These are phyloP conservation scores for Crossocerus cetratus DNA, from an alignment of 2,888 invertebrate genomes.

Conservation along the genomic window DNA sequence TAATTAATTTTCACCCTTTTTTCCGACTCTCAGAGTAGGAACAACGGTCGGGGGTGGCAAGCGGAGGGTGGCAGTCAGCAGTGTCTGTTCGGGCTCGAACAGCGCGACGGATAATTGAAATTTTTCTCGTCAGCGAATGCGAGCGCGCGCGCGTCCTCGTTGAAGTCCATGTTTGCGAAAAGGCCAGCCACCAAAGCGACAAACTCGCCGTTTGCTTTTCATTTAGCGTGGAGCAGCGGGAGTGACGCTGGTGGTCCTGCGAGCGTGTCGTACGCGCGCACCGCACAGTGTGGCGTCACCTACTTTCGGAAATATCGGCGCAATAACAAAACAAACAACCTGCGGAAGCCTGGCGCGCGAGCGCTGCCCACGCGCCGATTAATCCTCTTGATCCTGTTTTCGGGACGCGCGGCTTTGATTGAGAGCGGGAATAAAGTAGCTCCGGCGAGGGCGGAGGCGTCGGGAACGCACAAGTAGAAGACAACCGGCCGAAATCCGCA, in stretches of 20 bases:
- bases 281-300: background rate
- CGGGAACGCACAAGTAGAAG: background rate
- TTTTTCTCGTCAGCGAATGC: slow-evolving; percentile 55
- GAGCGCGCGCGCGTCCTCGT: slow-evolving; percentile 21
- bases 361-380: background rate
- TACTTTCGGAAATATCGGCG: background rate
- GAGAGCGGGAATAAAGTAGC: background rate
- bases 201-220: slow-evolving; percentile 67
- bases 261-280: background rate
- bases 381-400: background rate
- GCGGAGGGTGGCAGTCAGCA: no score
- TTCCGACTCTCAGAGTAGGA: slow-evolving; percentile 10
- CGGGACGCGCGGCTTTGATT: background rate
- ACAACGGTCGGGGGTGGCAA: slow-evolving; percentile 4
- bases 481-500: background rate
- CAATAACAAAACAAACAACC: background rate
- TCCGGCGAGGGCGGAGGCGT: background rate
- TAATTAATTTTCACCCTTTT: slow-evolving; percentile 57
- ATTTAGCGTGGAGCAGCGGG: slow-evolving; percentile 60
- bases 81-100: slow-evolving; percentile 10
- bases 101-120: slow-evolving; percentile 62
- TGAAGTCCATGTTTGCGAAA: slow-evolving; percentile 60
- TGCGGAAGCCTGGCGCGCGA: slow-evolving; percentile 1
- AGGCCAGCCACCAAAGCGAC: slow-evolving; percentile 47
- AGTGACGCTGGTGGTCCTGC: no score